These are phyloP conservation scores for Pentalonia nigronervosa DNA, from an alignment of 1,140 invertebrate species.

Conservation along the genomic window DNA sequence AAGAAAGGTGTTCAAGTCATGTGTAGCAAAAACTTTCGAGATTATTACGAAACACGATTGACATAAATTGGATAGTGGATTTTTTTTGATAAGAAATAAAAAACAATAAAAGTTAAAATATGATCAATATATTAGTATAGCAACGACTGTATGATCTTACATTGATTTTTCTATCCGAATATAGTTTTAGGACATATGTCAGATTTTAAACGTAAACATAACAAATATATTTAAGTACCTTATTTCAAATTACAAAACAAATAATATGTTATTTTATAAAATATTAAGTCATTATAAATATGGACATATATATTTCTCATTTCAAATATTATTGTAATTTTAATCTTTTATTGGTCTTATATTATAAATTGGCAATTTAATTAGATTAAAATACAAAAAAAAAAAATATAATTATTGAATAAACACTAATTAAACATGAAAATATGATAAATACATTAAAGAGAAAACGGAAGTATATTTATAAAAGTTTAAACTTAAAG, in stretches of 20 bases:
- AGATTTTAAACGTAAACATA: not conserved
- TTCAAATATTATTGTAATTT: not conserved
- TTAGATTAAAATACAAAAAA: not conserved
- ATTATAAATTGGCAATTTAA: not conserved
- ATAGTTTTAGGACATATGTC: not conserved
- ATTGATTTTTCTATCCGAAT: no score
- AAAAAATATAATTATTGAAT: not conserved
- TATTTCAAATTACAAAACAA: not conserved
- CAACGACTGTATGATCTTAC: not conserved
- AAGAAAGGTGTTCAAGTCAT: not conserved
- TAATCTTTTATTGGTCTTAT: not conserved
- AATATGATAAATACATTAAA: not conserved
- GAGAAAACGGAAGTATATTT: not conserved
- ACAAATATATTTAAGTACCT: not conserved
- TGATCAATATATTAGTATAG: not conserved
- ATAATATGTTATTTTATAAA: not conserved
- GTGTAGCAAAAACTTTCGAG: not conserved
- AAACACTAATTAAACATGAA: not conserved
- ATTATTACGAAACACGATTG: not conserved
- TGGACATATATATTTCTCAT: not conserved
- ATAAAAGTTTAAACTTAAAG: not conserved
- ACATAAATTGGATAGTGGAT: not conserved
- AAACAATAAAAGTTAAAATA: not conserved
- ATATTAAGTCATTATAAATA: not conserved
- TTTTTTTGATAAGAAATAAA: not conserved